Conservation (phyloP, 2,113 vertebrate species). For the Petromus typicus region DNA sequence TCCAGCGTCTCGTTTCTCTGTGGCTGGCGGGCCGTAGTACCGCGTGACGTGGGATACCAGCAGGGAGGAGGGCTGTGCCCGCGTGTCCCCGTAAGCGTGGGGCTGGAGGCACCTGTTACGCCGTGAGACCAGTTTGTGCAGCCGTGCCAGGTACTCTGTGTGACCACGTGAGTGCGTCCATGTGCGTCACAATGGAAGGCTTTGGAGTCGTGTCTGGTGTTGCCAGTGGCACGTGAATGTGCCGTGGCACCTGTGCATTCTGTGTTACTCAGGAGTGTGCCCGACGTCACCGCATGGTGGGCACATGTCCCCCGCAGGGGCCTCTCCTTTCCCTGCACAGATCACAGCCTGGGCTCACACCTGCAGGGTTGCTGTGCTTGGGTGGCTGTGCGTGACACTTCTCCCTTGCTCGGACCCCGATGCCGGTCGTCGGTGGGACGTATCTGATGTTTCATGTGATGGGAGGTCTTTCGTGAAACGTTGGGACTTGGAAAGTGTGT, state of each 20-base stretch:
- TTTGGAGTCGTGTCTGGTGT: neutral
- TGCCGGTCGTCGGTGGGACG: neutral
- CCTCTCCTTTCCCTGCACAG: neutral
- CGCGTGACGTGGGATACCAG: neutral
- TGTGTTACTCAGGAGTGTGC: neutral
- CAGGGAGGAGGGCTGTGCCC: neutral
- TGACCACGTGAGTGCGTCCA: neutral
- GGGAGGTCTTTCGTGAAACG: neutral
- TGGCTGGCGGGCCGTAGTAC: neutral
- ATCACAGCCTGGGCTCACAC: neutral
- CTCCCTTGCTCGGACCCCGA: neutral
- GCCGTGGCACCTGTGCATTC: too few species aligned
- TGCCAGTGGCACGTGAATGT: too few species aligned
- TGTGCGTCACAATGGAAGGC: accelerated
- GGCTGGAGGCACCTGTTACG: accelerated
- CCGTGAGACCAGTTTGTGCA: accelerated
- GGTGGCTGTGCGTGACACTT: neutral
- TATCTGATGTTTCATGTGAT: neutral
- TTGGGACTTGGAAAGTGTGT: neutral
- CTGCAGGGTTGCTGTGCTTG: neutral
- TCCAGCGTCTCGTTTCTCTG: conserved; percentile 46
- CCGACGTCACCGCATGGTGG: accelerated
- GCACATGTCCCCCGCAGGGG: accelerated
- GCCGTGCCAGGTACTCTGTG: neutral
- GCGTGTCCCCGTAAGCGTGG: neutral